Evolutionary conservation across 1,140 invertebrate species (phyloP).

Genomic region (Eupeodes corollae): DNA sequence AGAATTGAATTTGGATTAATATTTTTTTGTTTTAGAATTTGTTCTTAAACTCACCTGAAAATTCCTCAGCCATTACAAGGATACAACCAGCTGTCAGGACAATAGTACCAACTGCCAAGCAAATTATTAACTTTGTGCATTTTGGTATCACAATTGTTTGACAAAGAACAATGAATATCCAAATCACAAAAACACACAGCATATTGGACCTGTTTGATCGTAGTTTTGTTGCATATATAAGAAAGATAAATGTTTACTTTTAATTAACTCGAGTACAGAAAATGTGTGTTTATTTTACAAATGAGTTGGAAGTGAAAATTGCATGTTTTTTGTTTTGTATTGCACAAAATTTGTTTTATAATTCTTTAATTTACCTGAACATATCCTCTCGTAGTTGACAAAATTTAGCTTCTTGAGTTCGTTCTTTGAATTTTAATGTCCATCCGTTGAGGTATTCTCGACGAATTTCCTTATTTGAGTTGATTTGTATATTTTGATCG

Average conservation of each 20-base stretch:
- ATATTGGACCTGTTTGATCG: constrained; percentile 63
- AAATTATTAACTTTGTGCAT: constrained; percentile 45
- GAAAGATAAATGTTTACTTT: not conserved
- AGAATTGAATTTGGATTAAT: too few species aligned
- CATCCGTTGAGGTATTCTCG: constrained; percentile 76
- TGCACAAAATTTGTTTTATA: too few species aligned
- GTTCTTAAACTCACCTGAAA: constrained; percentile 38
- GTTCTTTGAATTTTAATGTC: constrained; percentile 73
- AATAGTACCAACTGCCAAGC: constrained; percentile 51
- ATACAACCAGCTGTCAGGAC: constrained; percentile 55
- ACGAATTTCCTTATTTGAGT: constrained; percentile 83
- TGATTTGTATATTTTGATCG: constrained; percentile 82
- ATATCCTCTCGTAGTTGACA: constrained; percentile 81
- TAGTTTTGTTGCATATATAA: constrained; percentile 27
- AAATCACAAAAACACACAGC: constrained; percentile 80
- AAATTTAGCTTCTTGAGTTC: constrained; percentile 47
- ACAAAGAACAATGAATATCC: constrained; percentile 75
- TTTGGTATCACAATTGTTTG: constrained; percentile 66
- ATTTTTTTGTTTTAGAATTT: too few species aligned
- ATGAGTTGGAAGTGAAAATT: too few species aligned
- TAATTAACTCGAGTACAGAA: too few species aligned
- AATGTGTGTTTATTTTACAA: too few species aligned
- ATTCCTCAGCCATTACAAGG: constrained; percentile 79
- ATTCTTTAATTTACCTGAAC: constrained; percentile 48
- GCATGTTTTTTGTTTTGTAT: too few species aligned